Evolutionary conservation across 2,113 vertebrate genomes (phyloP), one percentile per base, ranked within the genome.

Genomic region (Motacilla alba): DNA sequence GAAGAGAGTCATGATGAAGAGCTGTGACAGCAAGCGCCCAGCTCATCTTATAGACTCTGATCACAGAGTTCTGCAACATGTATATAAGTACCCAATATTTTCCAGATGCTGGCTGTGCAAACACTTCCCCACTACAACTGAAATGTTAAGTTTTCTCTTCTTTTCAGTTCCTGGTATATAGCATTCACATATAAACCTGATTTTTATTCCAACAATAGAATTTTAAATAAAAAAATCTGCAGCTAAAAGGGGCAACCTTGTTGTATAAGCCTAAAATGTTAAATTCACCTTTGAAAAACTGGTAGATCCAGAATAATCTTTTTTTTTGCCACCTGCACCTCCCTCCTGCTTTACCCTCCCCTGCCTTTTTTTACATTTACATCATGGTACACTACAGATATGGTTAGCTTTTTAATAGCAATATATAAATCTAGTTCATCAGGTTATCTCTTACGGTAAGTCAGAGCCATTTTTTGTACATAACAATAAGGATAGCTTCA

Each of bases 151-250:
- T 2, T 43, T 63, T 31, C n/a, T 79, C 28, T 41, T n/a, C 33
- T 70, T 74, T 84, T 37, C 43, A 22, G 12, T 50, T 92, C 31
- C 30, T 46, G 17, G 6, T 8, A 9, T 13, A 28, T 3, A 41
- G 7, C 1, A 1, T 20, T 74, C 0, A 0, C 26, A 49, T 0
- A 1, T 15, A 49, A 49, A 31, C 7, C 44, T 11, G 11, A 43
- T 37, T 84, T 87, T 49, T 53, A 60, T 77, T 91, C 75, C 11
- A 66, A 6, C 5, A 47, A 10, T 11, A 60, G 13, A 83, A 10
- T 41, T 37, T 47, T 58, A 69, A 81, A 67, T 14, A 78, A 22
- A 69, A 91, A 62, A 5, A 49, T 39, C 16, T 62, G 27, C 7
- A 84, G 33, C 21, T 62, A 26, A 68, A 90, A 75, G 39, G 2